phyloP scores from a whole-genome alignment of 2,113 vertebrate genomes.

The Varanus salvator region DNA sequence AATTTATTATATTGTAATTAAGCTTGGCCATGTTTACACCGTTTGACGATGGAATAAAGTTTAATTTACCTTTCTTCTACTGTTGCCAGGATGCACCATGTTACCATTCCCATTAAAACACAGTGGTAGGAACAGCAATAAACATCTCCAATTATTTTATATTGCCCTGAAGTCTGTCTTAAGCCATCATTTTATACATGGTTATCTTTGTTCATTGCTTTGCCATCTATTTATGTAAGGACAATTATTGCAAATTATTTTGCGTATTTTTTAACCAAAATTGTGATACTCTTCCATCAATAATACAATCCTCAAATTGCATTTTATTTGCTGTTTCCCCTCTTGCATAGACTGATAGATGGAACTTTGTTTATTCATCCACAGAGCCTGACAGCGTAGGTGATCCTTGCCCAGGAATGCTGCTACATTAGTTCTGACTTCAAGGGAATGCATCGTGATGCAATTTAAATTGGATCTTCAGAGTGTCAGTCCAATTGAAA shows the following conservation, averaged over 20 bases:
- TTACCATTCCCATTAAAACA: conserved; percentile 52
- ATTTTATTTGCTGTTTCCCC: conserved; percentile 14
- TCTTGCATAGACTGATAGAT: not conserved
- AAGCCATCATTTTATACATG: conserved; percentile 53
- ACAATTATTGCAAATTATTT: conserved; percentile 36
- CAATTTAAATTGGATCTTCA: conserved; percentile 28
- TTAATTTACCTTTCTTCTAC: conserved; percentile 67
- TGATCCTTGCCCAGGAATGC: conserved; percentile 19
- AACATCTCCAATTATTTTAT: conserved; percentile 67
- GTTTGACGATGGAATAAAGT: conserved; percentile 68
- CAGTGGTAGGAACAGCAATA: conserved; percentile 46
- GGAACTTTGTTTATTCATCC: conserved; percentile 4
- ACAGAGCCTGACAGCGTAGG: not conserved
- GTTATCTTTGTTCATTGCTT: conserved; percentile 57
- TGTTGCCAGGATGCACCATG: not conserved
- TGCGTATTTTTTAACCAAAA: conserved; percentile 27
- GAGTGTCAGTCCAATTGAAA: conserved; percentile 43
- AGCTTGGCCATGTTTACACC: conserved; percentile 69
- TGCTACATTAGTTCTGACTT: conserved; percentile 41
- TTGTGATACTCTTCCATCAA: conserved; percentile 9
- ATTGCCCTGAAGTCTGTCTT: conserved; percentile 46
- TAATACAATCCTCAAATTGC: not conserved
- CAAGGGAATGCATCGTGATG: conserved; percentile 17
- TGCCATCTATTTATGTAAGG: conserved; percentile 32
- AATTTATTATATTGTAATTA: conserved; percentile 67